phyloP scores from a whole-genome alignment of 2,113 vertebrate species.

The Calonectris borealis region DNA sequence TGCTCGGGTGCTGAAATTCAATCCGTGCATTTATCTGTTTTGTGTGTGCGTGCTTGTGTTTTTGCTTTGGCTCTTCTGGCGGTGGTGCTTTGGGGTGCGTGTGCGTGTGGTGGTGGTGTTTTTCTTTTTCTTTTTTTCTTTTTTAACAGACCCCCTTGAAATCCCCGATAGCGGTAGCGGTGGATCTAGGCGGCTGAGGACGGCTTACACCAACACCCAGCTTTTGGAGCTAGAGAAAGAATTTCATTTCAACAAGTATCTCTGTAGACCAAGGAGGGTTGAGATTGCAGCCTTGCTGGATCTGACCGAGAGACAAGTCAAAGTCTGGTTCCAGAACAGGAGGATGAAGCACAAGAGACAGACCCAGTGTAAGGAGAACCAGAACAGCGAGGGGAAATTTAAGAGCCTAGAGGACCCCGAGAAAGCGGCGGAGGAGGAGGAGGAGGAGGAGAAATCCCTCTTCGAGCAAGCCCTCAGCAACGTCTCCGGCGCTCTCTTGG shows the following conservation, averaged over 20 bases:
- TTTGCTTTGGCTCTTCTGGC: neutral
- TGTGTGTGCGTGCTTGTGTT: conserved; percentile 13
- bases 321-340: conserved; percentile 99
- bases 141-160: conserved; percentile 88
- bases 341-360: conserved; percentile 99
- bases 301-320: conserved; percentile 96
- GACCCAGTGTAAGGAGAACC: conserved; percentile 96
- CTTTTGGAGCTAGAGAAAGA: conserved; percentile 98
- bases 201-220: conserved; percentile 97
- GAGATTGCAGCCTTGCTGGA: conserved; percentile 95
- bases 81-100: conserved; percentile 29
- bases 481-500: conserved; percentile 83
- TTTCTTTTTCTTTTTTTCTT: neutral
- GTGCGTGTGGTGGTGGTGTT: conserved; percentile 14
- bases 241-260: conserved; percentile 99
- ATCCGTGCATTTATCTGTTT: conserved; percentile 64
- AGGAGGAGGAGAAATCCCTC: conserved; percentile 83
- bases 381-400: conserved; percentile 86
- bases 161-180: conserved; percentile 80
- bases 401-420: conserved; percentile 82
- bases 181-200: conserved; percentile 90
- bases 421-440: conserved; percentile 81
- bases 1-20: conserved; percentile 66
- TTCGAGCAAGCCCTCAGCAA: conserved; percentile 82
- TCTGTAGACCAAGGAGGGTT: conserved; percentile 93